Evolutionary conservation across 2,113 vertebrate species (phyloP).

Genomic region (Aramus guarauna): DNA sequence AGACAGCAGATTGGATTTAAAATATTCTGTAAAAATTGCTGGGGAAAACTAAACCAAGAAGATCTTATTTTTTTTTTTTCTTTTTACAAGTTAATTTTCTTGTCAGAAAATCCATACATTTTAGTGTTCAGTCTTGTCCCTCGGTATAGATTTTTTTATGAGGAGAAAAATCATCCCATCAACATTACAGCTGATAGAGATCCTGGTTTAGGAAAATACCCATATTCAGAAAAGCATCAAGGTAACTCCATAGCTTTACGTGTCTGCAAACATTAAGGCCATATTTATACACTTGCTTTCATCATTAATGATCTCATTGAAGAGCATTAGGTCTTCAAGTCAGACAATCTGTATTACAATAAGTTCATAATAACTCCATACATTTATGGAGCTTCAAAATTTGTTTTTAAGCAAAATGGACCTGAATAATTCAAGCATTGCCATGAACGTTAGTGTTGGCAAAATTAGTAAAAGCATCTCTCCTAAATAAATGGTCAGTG

Average conservation of each 20-base stretch:
- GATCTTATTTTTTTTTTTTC: background rate
- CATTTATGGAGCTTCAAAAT: background rate
- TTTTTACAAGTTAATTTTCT: background rate
- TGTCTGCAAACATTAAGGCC: background rate
- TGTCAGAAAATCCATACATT: background rate
- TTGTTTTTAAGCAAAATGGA: background rate
- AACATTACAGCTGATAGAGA: background rate
- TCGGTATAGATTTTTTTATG: background rate
- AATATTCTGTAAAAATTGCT: background rate
- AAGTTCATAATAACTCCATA: background rate
- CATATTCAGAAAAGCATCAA: background rate
- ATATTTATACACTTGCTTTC: background rate
- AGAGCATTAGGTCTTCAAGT: background rate
- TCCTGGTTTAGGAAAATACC: background rate
- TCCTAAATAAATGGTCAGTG: background rate
- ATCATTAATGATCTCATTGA: background rate
- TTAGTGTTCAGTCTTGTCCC: background rate
- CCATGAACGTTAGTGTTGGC: background rate
- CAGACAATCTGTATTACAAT: background rate
- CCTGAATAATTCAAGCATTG: conserved; percentile 22
- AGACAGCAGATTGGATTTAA: background rate
- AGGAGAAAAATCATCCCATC: background rate
- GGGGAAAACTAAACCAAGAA: background rate
- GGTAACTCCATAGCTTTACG: background rate
- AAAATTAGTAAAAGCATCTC: background rate